Evolutionary conservation across 1,140 invertebrate species (phyloP), one percentile per base, ranked within the genome.

Genomic region (Philaenus spumarius): DNA sequence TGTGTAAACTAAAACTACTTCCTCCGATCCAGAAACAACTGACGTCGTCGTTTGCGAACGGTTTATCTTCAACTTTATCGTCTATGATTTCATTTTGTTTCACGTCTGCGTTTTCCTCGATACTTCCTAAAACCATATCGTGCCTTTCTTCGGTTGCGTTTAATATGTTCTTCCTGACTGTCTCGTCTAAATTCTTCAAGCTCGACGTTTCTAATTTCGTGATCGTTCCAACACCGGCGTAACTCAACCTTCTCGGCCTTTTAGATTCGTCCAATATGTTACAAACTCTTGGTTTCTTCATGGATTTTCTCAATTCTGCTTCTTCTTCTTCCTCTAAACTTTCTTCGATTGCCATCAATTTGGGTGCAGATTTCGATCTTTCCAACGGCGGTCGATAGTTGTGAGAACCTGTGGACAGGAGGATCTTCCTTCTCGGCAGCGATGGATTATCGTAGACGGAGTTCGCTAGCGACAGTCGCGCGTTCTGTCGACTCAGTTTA

Each of bases 291-390:
- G 47, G n/a, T 35, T 26, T 51, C 19, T 26, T 24, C 19, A 51
- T 23, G 2, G 47, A 51, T 51, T 23, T 51, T 5, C 15, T 48
- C 0, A 26, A 19, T 9, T 35, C 56, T 2, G 37, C 39, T 30
- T 87, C 85, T 54, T 89, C 87, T 66, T 89, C 86, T 68, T 90
- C 89, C 53, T 90, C 92, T 14, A 86, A 80, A 57, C 89, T 87
- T 73, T 99, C 96, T 68, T 95, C 91, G 61, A 98, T 98, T 22
- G 90, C 85, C 54, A 88, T 90, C 2, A 99, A 76, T 70, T 96
- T 95, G 0, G 96, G 95, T 5, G 95, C 95, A 35, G 90, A 94
- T 71, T 95, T 96, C 0, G 93, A 96, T 59, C 94, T 81, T 70
- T 96, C 93, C 46, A 97, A 70, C 0, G 95, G 95, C 2, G 95